These are phyloP conservation scores for Procambarus virginalis DNA, from an alignment of 1,140 invertebrate genomes.

Conservation along the genomic window DNA sequence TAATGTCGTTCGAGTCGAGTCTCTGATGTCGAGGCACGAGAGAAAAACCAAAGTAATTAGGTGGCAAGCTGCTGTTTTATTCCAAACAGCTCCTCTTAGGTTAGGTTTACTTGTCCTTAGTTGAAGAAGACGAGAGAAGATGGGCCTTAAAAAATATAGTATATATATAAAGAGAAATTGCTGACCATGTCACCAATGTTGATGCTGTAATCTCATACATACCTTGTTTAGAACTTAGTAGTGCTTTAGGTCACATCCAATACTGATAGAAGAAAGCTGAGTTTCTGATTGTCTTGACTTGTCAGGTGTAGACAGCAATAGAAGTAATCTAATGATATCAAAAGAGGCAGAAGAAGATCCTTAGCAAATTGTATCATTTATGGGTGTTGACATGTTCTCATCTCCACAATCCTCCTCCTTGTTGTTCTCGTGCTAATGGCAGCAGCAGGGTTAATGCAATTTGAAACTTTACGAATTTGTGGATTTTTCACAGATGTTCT, in stretches of 20 bases:
- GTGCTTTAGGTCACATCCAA: constrained; percentile 53
- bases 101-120: not conserved
- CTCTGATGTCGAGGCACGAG: constrained; percentile 18
- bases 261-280: constrained; percentile 31
- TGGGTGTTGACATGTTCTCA: constrained; percentile 43
- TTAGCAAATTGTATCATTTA: constrained; percentile 29
- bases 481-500: constrained; percentile 40
- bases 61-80: constrained; percentile 26
- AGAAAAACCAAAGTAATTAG: constrained; percentile 37
- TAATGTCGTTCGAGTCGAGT: constrained; percentile 22
- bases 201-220: constrained; percentile 67
- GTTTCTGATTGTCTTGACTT: not conserved
- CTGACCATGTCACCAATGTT: constrained; percentile 40
- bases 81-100: constrained; percentile 1
- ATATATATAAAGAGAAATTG: constrained; percentile 3
- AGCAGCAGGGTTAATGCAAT: constrained; percentile 16
- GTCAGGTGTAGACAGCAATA: constrained; percentile 24
- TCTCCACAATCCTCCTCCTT: constrained; percentile 40
- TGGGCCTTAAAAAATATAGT: constrained; percentile 25
- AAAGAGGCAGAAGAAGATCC: not conserved
- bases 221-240: constrained; percentile 58
- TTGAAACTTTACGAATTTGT: constrained; percentile 4
- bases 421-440: constrained; percentile 38
- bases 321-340: constrained; percentile 11
- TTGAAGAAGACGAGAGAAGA: not conserved